Base-by-base conservation (phyloP, 2,888 invertebrate species). In the Nebria salina region DNA sequence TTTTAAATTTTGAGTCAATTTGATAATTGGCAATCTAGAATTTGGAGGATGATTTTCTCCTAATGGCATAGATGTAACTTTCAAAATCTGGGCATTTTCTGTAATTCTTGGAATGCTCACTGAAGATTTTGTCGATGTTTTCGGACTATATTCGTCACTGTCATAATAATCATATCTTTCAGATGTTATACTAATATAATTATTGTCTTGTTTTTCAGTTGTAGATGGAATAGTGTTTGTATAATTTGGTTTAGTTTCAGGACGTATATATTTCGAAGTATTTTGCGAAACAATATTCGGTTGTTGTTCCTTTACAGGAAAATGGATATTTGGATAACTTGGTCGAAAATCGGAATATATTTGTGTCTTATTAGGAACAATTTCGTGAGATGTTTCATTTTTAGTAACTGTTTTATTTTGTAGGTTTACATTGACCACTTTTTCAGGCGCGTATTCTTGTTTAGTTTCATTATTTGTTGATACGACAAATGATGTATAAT, bases 41-140 rank as follows among this genome's bases (percentile, higher is more conserved):
- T 54, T 75, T 54, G 77, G 64, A 54, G 82, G 75, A 82, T 89
- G 89, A 82, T 88, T 89, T 77, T 89, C 88, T 5, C 89, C 89
- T 11, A 89, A 82, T 8, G 89, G 89, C 78, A 89, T 83, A 3
- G 89, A 89, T 7, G 89, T 89, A 34, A 89, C 88, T 83, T 87
- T 86, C 6, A 82, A 76, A 75, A 81, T 82, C 65, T 84, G 82
- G 2, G 15, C 7, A 70, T 70, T 70, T 15, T 25, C 70, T 11
- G 20, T 70, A 26, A 11, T 11, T 7, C 34, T 65, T 80, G 65
- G 77, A 64, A 75, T 72, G n/a, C 76, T 82, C 43, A 65, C 66
- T 72, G 79, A 81, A 13, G 34, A 72, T 72, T 43, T 83, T 54
- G 74, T 72, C 65, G 65, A 70, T 77, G 74, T 81, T n/a, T 82